Evolutionary conservation across 2,888 invertebrate species (phyloP), one percentile per base, ranked within the genome.

Genomic region (Hirtodrosophila confusa): DNA sequence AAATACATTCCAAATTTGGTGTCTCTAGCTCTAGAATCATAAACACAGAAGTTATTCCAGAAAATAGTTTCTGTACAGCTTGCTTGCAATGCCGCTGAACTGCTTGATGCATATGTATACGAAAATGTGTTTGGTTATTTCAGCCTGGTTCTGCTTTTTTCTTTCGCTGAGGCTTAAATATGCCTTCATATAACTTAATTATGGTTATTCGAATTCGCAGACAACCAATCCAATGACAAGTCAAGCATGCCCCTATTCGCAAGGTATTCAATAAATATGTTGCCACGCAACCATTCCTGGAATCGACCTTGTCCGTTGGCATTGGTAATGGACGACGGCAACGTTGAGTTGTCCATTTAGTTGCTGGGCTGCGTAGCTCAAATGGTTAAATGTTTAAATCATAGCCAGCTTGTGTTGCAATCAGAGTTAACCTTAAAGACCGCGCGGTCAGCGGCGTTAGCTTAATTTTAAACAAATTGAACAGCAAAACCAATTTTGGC

Each of bases 401-500:
- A 55, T 40, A 67, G 75, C 44, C 55, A 56, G 63, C 41, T 63
- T 17, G 24, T 75, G 62, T 58, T 47, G 67, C 62, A 75, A 74
- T 67, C 62, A 17, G 4, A 33, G 50, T 17, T 54, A 55, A 58
- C 61, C 55, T 55, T 60, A 66, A 64, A 61, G 51, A 44, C 29
- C n/a, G 12, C 55, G 29, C 48, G 41, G 27, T 5, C 27, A 27
- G 54, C 68, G 45, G 75, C 56, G 63, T 67, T 74, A 45, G 36
- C 49, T 43, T 56, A 44, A 61, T 61, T 61, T 51, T 64, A 53
- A 47, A 70, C 79, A 74, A 78, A 76, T 82, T 78, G 76, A 57
- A 44, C 60, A 51, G 63, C 45, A 56, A 74, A 75, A 62, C 74
- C 79, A 77, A 82, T 82, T 85, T 66, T 55, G 63, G 54, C 43